Evolutionary conservation across 2,888 invertebrate species (phyloP).

Genomic region (Exocentrus adspersus): DNA sequence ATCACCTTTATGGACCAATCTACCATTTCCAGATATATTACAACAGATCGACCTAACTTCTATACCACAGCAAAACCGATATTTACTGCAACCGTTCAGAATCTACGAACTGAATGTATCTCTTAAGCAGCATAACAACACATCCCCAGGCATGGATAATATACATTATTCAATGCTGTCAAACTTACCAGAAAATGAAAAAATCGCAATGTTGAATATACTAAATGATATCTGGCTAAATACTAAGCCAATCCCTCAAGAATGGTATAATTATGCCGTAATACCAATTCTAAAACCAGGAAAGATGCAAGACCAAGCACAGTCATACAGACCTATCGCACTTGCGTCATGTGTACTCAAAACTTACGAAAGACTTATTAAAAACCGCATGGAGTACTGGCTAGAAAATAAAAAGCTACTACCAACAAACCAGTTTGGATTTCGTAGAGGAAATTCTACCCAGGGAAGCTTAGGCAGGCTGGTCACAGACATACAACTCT

Average conservation of each 20-base stretch:
- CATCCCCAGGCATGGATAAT: conserved; percentile 8
- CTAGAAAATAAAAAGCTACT: conserved; percentile 5
- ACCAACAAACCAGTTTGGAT: conserved; percentile 3
- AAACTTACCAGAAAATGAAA: not conserved
- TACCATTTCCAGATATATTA: not conserved
- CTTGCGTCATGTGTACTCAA: conserved; percentile 13
- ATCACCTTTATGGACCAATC: not conserved
- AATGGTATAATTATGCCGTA: not conserved
- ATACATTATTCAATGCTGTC: conserved; percentile 3
- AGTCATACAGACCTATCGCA: conserved; percentile 13
- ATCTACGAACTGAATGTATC: not conserved
- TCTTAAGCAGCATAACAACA: conserved; percentile 2
- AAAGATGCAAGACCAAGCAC: not conserved
- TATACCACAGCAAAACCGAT: not conserved
- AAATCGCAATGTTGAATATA: not conserved
- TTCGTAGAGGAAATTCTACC: conserved; percentile 2
- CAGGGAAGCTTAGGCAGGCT: not conserved
- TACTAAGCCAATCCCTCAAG: not conserved
- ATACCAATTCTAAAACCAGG: conserved; percentile 9
- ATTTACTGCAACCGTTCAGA: not conserved
- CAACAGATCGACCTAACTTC: not conserved
- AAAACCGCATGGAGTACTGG: conserved; percentile 17
- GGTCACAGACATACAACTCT: conserved; percentile 1
- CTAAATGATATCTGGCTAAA: not conserved
- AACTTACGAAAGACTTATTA: conserved; percentile 17